Base-by-base conservation (phyloP, 2,888 invertebrate genomes). In the Liposcelis brunnea region DNA sequence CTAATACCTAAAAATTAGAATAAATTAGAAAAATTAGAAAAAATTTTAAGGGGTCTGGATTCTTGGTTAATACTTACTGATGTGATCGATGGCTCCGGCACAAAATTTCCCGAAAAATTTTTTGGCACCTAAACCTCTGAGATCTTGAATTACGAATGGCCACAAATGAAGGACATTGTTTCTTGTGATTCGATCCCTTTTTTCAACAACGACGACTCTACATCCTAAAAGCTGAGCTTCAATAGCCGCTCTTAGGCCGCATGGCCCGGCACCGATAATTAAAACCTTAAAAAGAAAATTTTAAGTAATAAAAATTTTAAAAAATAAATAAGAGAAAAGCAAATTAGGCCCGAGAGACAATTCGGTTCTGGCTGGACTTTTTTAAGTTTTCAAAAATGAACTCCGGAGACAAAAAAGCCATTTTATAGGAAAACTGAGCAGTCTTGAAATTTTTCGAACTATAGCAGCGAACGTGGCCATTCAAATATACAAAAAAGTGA, bases 81-180 rank as follows among this genome's bases (percentile, higher is more conserved):
- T 95, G 63, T 98, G 97, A 64, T 98, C 95, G 52, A 98, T 95
- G 50, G 93, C 78, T 15, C 95, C 97, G 1, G 95, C 94, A 68
- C 97, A 97, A 65, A 98, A 98, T 66, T 94, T 94, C 12, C 95
- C 95, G 61, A 91, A 95, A 69, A 98, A 97, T 61, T 94, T 93
- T 64, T 98, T 98, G 14, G 94, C 95, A 15, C 94, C 97, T 21
- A 97, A 72, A 51, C 80, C 80, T 47, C 84, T 75, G 53, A 98
- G 70, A 66, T 98, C 97, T 54, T 91, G 85, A 49, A 98, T 97
- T 37, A 97, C 90, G 65, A 90, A 95, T 42, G 95, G 94, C 97
- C 97, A 98, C 51, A 98, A 68, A 63, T 97, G 97, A 38, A 97
- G 74, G 21, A 98, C 95, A 63, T 98, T 98, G 68, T 98, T 95